phyloP scores from a whole-genome alignment of 2,797 vertebrate species.

The Malurus splendens region DNA sequence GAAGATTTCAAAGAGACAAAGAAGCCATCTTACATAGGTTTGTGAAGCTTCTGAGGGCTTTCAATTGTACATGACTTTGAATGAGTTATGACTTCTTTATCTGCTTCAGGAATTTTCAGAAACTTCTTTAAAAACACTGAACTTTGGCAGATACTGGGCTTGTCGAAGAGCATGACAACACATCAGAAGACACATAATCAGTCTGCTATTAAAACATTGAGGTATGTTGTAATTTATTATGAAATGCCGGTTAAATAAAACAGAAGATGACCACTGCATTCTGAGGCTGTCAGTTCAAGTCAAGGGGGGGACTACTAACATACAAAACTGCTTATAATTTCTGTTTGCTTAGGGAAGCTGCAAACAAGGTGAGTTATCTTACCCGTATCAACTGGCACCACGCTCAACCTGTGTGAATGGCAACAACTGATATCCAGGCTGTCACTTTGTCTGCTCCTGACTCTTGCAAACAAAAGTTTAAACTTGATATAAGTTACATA shows the following conservation, averaged over 20 bases:
- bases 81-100: background rate
- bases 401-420: background rate
- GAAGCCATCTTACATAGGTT: background rate
- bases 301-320: background rate
- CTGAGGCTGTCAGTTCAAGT: background rate
- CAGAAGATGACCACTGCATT: background rate
- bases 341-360: background rate
- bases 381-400: background rate
- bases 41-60: background rate
- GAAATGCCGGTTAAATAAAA: background rate
- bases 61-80: background rate
- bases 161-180: background rate
- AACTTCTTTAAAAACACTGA: background rate
- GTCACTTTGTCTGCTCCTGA: background rate
- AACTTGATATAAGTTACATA: background rate
- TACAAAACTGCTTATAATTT: background rate
- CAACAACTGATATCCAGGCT: background rate
- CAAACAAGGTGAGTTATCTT: background rate
- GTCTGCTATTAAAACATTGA: background rate
- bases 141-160: background rate
- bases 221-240: background rate
- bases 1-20: constrained; percentile 11
- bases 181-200: background rate
- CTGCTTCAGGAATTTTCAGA: background rate
- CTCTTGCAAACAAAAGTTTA: background rate